A percentile compares a stretch with the other conserved stretches of the same genome.
These are phyloP conservation scores for Dorcus hopei DNA, from an alignment of 2,888 invertebrate species.

Conservation along the genomic window DNA sequence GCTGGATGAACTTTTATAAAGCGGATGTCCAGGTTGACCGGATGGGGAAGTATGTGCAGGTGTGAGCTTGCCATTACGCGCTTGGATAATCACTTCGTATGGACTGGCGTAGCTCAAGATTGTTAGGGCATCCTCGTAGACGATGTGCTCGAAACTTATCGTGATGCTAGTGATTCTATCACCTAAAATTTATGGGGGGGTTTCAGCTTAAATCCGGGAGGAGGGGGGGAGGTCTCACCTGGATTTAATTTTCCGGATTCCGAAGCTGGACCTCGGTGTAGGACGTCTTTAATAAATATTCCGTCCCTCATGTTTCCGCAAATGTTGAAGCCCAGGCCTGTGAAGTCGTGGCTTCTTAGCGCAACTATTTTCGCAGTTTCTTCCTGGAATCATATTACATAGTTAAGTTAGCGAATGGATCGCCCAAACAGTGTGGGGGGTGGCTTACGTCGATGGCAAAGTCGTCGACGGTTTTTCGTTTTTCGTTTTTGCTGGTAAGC, in stretches of 20 bases:
- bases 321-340: slow-evolving; percentile 83
- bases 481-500: slow-evolving; percentile 48
- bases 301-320: slow-evolving; percentile 90
- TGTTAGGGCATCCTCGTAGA: slow-evolving; percentile 85
- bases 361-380: slow-evolving; percentile 64
- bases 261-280: slow-evolving; percentile 83
- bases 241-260: slow-evolving; percentile 78
- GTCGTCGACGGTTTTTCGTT: slow-evolving; percentile 57
- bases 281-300: slow-evolving; percentile 81
- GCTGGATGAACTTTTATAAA: slow-evolving; percentile 74
- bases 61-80: slow-evolving; percentile 56
- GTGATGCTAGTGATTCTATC: slow-evolving; percentile 85
- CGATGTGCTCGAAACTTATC: slow-evolving; percentile 84
- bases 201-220: background rate
- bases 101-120: slow-evolving; percentile 89
- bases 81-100: slow-evolving; percentile 78
- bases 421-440: background rate
- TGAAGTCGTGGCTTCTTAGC: slow-evolving; percentile 81
- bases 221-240: slow-evolving; percentile 53
- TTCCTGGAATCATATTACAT: slow-evolving; percentile 47
- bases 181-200: slow-evolving; percentile 55
- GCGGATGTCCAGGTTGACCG: slow-evolving; percentile 67
- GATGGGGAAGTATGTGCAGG: slow-evolving; percentile 39
- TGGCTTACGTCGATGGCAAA: slow-evolving; percentile 53
- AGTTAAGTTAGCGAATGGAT: slow-evolving; percentile 15